Conservation (phyloP, 2,888 invertebrate genomes). For the Chymomyza fuscimana region DNA sequence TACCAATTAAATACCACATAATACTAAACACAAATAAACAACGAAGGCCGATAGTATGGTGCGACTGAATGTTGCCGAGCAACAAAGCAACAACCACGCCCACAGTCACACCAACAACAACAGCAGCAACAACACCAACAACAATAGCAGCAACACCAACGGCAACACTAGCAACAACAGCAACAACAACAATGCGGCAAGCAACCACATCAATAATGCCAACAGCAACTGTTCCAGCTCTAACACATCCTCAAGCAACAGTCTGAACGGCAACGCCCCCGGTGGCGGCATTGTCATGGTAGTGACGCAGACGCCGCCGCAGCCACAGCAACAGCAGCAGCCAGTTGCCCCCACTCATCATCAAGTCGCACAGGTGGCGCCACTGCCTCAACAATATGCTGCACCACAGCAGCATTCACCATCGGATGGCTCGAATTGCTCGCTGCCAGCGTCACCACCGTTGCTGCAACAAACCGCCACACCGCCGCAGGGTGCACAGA, state of each 20-base stretch:
- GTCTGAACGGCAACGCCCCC: slow-evolving; percentile 61
- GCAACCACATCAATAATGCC: slow-evolving; percentile 25
- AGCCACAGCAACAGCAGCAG: slow-evolving; percentile 39
- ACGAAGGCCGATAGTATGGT: slow-evolving; percentile 69
- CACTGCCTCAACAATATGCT: slow-evolving; percentile 48
- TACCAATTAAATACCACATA: slow-evolving; percentile 11
- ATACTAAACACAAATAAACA: not conserved
- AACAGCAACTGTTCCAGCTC: slow-evolving; percentile 52
- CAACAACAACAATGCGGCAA: slow-evolving; percentile 13
- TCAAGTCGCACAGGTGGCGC: slow-evolving; percentile 39
- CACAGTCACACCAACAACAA: slow-evolving; percentile 38
- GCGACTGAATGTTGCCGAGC: slow-evolving; percentile 77
- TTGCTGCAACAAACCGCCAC: slow-evolving; percentile 74
- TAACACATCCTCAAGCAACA: slow-evolving; percentile 63
- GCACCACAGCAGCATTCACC: slow-evolving; percentile 70
- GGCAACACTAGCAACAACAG: slow-evolving; percentile 42
- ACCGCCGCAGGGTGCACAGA: slow-evolving; percentile 75
- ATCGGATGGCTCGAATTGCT: slow-evolving; percentile 71
- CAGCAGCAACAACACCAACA: slow-evolving; percentile 35
- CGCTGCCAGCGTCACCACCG: slow-evolving; percentile 77
- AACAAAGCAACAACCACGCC: slow-evolving; percentile 62
- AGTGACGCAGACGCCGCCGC: slow-evolving; percentile 43
- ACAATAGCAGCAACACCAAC: slow-evolving; percentile 31
- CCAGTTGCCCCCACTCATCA: slow-evolving; percentile 42
- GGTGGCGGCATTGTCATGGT: slow-evolving; percentile 70